Evolutionary conservation across 2,797 vertebrate species (phyloP).

Genomic region (Cephalopachus bancanus): DNA sequence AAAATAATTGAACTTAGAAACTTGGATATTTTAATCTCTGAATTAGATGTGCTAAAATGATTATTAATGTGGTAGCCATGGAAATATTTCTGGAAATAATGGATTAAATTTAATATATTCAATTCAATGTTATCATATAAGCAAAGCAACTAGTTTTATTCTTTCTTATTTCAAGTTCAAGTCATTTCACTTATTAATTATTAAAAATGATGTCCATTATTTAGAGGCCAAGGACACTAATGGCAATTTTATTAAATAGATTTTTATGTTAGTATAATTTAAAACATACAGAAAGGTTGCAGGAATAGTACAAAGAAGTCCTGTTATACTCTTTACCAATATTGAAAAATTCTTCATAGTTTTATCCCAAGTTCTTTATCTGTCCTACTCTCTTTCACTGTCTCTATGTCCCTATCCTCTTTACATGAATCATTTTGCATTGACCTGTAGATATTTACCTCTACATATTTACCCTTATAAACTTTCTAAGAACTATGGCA

Average conservation of each 20-base stretch:
- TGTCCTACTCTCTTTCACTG: not conserved
- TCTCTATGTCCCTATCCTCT: not conserved
- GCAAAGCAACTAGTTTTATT: not conserved
- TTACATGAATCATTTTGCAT: not conserved
- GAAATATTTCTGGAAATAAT: not conserved
- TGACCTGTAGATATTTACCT: not conserved
- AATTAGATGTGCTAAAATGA: not conserved
- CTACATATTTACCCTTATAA: not conserved
- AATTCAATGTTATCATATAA: not conserved
- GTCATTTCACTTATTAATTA: not conserved
- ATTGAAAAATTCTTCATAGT: not conserved
- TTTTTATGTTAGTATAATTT: slow-evolving; percentile 4
- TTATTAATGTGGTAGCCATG: not conserved
- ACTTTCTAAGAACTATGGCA: not conserved
- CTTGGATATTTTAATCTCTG: not conserved
- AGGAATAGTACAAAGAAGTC: not conserved
- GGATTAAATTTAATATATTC: not conserved
- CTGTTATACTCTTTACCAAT: not conserved
- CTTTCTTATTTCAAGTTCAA: not conserved
- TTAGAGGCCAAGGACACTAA: not conserved
- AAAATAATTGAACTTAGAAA: not conserved
- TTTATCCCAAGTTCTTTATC: not conserved
- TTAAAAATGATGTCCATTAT: not conserved
- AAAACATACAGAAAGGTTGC: not conserved
- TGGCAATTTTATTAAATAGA: not conserved